These are phyloP conservation scores for Anarhynchus alexandrinus DNA, from an alignment of 2,113 vertebrate genomes.

Conservation along the genomic window DNA sequence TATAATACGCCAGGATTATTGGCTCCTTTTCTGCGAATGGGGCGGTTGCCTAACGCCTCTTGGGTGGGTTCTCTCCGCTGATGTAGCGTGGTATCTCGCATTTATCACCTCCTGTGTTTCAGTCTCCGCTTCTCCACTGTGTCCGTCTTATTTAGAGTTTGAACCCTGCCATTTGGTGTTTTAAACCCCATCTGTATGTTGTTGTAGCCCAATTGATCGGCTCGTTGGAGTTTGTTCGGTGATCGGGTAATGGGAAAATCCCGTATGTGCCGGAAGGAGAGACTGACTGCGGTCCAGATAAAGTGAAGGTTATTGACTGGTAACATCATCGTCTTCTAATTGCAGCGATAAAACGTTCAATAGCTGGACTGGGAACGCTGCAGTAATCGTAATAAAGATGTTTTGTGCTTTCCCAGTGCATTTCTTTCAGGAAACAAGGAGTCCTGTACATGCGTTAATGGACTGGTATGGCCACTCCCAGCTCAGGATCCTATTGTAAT, in stretches of 20 bases:
- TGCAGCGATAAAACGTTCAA: background rate
- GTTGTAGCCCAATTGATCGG: background rate
- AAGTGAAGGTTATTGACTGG: background rate
- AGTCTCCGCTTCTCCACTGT: background rate
- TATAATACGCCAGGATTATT: background rate
- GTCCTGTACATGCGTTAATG: fast-evolving
- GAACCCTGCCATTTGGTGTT: background rate
- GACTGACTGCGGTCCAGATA: background rate
- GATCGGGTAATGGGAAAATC: background rate
- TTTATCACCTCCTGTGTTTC: background rate
- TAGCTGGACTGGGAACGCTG: background rate
- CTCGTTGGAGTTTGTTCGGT: fast-evolving
- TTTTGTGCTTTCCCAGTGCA: background rate
- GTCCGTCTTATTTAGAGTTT: background rate
- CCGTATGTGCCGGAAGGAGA: fast-evolving
- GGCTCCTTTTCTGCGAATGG: background rate
- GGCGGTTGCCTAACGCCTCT: fast-evolving
- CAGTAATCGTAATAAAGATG: background rate
- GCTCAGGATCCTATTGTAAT: background rate
- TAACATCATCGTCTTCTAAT: background rate
- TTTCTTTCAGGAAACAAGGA: background rate
- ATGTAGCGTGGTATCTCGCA: fast-evolving
- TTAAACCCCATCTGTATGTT: background rate
- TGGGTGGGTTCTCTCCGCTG: background rate
- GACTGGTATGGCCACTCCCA: background rate